phyloP scores from a whole-genome alignment of 2,113 vertebrate species.

The Cyanocitta stelleri region DNA sequence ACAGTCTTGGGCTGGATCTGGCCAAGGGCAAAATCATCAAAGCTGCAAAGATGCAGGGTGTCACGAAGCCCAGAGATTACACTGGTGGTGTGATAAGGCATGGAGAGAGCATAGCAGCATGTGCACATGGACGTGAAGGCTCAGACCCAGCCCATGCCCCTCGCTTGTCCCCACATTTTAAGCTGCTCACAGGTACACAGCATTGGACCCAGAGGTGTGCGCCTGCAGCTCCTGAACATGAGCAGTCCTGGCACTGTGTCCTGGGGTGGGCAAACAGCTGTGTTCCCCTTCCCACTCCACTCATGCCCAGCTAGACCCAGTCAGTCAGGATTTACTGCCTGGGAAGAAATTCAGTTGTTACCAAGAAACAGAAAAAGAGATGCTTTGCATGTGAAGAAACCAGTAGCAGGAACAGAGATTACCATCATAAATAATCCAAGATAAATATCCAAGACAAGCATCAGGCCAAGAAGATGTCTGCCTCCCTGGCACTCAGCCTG shows the following conservation, averaged over 20 bases:
- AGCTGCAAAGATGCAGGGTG: neutral
- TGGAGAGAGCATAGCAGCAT: neutral
- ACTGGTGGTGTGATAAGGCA: neutral
- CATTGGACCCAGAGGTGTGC: rapidly evolving
- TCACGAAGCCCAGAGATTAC: neutral
- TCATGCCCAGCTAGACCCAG: neutral
- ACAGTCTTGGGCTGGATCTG: neutral
- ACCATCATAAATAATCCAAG: neutral
- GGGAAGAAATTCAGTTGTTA: neutral
- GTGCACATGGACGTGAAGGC: neutral
- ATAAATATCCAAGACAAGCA: slow-evolving; percentile 6
- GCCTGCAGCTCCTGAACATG: neutral
- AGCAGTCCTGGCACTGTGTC: rapidly evolving
- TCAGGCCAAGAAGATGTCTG: neutral
- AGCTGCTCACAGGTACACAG: neutral
- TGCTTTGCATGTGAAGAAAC: neutral
- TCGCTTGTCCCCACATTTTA: rapidly evolving
- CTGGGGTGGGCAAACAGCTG: neutral
- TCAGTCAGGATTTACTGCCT: neutral
- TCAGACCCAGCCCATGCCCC: neutral
- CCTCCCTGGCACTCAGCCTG: neutral
- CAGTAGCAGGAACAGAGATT: neutral
- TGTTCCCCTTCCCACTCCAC: neutral
- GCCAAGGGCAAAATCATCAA: neutral
- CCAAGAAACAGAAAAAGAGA: neutral